Percentiles rank a stretch among this genome's conserved stretches.
Evolutionary conservation across 2,797 vertebrate genomes (phyloP).

Genomic region (Artibeus lituratus): DNA sequence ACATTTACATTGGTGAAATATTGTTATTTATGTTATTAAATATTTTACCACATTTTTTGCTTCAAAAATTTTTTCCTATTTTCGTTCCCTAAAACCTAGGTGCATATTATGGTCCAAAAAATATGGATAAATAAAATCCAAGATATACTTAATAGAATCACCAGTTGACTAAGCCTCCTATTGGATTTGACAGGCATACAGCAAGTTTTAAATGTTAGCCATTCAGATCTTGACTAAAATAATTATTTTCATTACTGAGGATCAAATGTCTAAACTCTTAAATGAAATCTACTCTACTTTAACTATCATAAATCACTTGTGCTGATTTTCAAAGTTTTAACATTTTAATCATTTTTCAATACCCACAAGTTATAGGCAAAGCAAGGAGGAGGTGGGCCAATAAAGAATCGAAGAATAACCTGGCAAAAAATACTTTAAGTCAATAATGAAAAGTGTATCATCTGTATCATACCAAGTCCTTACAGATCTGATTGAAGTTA

Average conservation of each 20-base stretch:
- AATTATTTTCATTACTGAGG: background rate
- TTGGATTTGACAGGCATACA: background rate
- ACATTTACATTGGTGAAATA: no score
- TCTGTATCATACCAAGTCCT: background rate
- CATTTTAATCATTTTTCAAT: background rate
- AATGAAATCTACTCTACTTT: background rate
- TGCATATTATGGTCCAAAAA: no score
- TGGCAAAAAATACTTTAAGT: background rate
- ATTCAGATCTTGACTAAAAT: conserved; percentile 23
- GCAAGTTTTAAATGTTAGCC: background rate
- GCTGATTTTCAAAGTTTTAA: background rate
- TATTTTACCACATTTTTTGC: no score
- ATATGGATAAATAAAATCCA: background rate
- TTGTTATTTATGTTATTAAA: no score
- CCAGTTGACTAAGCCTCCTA: background rate
- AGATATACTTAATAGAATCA: background rate
- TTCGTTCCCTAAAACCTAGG: no score
- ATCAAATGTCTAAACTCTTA: background rate
- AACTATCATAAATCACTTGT: background rate
- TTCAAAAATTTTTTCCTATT: no score
- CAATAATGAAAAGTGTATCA: background rate
- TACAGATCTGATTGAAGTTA: background rate
- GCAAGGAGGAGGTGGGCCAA: background rate
- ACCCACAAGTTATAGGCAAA: background rate
- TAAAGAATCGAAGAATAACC: background rate